Percentiles rank a stretch among this genome's conserved stretches.
Evolutionary conservation across 2,113 vertebrate species (phyloP).

Genomic region (Stigmatopora argus): DNA sequence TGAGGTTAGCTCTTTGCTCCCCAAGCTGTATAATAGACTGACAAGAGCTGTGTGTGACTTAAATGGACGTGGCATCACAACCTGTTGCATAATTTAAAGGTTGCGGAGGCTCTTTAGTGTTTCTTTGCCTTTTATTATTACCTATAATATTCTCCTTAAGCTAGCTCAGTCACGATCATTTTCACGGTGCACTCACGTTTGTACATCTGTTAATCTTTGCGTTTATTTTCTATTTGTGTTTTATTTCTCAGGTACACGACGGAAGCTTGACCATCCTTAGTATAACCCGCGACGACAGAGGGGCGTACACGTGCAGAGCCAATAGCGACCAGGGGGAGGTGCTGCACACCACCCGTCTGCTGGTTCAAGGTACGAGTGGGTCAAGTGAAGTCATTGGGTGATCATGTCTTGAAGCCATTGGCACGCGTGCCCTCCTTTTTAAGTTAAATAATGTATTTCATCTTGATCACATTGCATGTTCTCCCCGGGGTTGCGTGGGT

Average conservation of each 20-base stretch:
- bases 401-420: too few relatives aligned
- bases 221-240: not conserved
- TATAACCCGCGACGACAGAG: slow-evolving; percentile 87
- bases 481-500: too few relatives aligned
- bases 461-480: too few relatives aligned
- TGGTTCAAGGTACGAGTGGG: slow-evolving; percentile 84
- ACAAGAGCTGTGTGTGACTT: slow-evolving; percentile 66
- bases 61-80: slow-evolving; percentile 57
- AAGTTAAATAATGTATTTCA: too few relatives aligned
- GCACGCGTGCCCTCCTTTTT: too few relatives aligned
- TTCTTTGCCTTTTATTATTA: slow-evolving; percentile 43
- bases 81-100: slow-evolving; percentile 62
- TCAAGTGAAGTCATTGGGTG: too few relatives aligned
- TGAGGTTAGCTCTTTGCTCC: not conserved
- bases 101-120: slow-evolving; percentile 40
- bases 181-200: slow-evolving; percentile 14
- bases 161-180: slow-evolving; percentile 15
- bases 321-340: slow-evolving; percentile 97
- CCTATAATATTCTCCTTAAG: slow-evolving; percentile 28
- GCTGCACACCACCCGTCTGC: slow-evolving; percentile 89
- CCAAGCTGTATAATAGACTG: slow-evolving; percentile 53
- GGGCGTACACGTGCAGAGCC: slow-evolving; percentile 92
- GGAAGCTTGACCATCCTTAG: slow-evolving; percentile 87
- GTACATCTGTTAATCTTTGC: not conserved
- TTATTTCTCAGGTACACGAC: slow-evolving; percentile 76